These are phyloP conservation scores for Phenganax subtilis DNA, from an alignment of 92 coral and sea anemone genomes.

Conservation along the genomic window DNA sequence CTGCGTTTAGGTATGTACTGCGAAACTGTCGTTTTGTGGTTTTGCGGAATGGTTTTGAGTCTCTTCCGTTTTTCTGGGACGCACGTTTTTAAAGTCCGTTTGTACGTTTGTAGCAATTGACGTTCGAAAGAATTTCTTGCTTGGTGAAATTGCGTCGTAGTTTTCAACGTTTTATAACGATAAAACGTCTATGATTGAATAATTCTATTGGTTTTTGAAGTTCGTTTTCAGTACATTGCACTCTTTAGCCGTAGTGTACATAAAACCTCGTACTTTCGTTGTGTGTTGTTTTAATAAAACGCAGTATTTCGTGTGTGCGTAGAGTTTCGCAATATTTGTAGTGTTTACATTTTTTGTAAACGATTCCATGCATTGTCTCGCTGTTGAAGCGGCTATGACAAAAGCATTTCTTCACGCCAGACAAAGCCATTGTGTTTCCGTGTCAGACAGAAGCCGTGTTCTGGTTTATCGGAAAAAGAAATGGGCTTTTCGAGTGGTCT, in stretches of 20 bases:
- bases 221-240: too few relatives aligned
- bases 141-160: neutral
- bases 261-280: too few relatives aligned
- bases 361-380: neutral
- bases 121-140: neutral
- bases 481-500: neutral
- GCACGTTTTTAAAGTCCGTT: neutral
- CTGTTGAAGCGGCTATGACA: neutral
- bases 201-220: neutral
- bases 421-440: constrained; percentile 13
- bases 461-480: neutral
- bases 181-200: neutral
- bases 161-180: neutral
- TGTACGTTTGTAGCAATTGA: constrained; percentile 5
- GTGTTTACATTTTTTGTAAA: constrained; percentile 15
- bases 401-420: constrained; percentile 10
- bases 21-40: constrained; percentile 8
- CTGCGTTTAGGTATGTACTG: constrained; percentile 16
- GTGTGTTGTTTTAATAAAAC: too few relatives aligned
- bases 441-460: neutral
- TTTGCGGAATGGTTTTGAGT: neutral
- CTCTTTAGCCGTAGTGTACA: too few relatives aligned
- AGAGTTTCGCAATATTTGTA: constrained; percentile 6
- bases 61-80: neutral
- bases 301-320: too few relatives aligned